phyloP scores from a whole-genome alignment of 2,888 invertebrate genomes.

The Chrysomela aeneicollis region DNA sequence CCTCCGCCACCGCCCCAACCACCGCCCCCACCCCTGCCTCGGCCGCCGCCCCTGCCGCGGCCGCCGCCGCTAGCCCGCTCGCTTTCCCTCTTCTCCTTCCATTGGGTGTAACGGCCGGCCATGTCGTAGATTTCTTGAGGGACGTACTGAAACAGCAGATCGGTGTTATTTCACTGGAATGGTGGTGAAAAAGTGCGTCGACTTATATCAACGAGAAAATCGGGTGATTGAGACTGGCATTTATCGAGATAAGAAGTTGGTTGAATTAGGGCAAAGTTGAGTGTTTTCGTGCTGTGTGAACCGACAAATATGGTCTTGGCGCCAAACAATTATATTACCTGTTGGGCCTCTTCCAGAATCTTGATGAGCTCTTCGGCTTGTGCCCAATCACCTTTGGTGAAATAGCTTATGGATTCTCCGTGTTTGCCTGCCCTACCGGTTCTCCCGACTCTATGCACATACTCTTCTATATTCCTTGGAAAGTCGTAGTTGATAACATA shows the following conservation, averaged over 20 bases:
- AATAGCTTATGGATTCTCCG: conserved; percentile 83
- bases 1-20: neutral
- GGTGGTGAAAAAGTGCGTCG: too few species aligned
- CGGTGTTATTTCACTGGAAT: conserved; percentile 9
- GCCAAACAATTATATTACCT: conserved; percentile 56
- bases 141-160: conserved; percentile 68
- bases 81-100: conserved; percentile 67
- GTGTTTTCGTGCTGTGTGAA: too few species aligned
- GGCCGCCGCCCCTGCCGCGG: conserved; percentile 46
- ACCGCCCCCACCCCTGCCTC: conserved; percentile 37
- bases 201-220: too few species aligned
- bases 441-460: conserved; percentile 94
- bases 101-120: conserved; percentile 77
- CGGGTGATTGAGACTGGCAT: too few species aligned
- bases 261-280: too few species aligned
- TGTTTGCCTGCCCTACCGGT: conserved; percentile 91
- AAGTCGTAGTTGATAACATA: conserved; percentile 94
- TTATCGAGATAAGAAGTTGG: too few species aligned
- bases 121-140: conserved; percentile 78
- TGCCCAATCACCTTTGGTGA: conserved; percentile 84
- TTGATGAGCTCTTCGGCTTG: conserved; percentile 82
- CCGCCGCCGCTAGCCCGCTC: conserved; percentile 55
- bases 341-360: conserved; percentile 87
- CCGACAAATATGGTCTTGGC: too few species aligned
- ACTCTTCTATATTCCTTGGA: conserved; percentile 93